These are phyloP conservation scores for Rambutsinella grinnellia DNA, from an alignment of 2,888 invertebrate species.

Conservation along the genomic window DNA sequence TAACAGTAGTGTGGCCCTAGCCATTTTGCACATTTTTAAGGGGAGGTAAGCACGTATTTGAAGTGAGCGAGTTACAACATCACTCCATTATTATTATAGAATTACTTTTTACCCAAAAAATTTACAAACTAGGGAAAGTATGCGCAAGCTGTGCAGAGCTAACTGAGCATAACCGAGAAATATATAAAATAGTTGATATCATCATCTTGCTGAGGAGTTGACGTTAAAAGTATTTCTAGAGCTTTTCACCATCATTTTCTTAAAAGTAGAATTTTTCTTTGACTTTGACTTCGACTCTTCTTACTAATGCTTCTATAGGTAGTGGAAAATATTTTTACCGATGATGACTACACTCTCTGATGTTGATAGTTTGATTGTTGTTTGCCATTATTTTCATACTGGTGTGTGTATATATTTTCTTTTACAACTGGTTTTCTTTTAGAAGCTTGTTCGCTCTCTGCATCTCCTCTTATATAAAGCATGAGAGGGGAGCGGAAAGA, in stretches of 20 bases:
- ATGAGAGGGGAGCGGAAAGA: not conserved
- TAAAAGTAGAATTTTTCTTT: not conserved
- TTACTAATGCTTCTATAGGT: not conserved
- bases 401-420: not conserved
- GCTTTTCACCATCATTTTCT: not conserved
- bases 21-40: not conserved
- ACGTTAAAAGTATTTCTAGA: not conserved
- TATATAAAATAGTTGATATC: slow-evolving; percentile 18
- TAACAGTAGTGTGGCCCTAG: not conserved
- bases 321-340: not conserved
- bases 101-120: not conserved
- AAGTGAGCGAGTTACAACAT: not conserved
- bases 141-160: not conserved
- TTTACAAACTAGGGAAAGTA: not conserved
- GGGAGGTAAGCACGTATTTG: not conserved
- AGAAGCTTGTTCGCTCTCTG: not conserved
- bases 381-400: slow-evolving; percentile 8
- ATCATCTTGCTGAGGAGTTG: slow-evolving; percentile 3
- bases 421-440: slow-evolving; percentile 35
- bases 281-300: not conserved
- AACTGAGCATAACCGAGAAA: slow-evolving; percentile 45
- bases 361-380: slow-evolving; percentile 24
- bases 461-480: not conserved
- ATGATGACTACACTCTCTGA: not conserved
- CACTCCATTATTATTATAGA: not conserved